Evolutionary conservation across 2,888 invertebrate genomes (phyloP), one percentile per base, ranked within the genome.

Genomic region (Timema cristinae): DNA sequence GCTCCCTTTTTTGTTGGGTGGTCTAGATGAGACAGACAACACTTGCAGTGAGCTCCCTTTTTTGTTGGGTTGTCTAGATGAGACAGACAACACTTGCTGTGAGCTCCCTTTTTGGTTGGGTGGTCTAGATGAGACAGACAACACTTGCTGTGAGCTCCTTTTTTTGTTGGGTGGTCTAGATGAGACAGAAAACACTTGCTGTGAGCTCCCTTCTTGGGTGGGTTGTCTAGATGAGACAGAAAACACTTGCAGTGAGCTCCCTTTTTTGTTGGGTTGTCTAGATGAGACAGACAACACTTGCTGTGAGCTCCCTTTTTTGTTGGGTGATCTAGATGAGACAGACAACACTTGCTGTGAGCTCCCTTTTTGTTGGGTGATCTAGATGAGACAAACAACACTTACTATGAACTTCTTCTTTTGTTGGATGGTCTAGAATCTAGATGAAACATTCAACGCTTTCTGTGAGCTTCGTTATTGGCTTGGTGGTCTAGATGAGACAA

Each of bases 401-500:
- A 2, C 32, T 48, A 48, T 63, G 47, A 48, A 11, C 32, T 63
- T 63, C 47, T 32, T 63, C n/a, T 63, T 16, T 63, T 48, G 47
- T 4, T 11, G 11, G 63, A 32, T 48, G 10, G 32, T 63, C 32
- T 63, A 63, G 13, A 63, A n/a, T n/a, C n/a, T n/a, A n/a, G n/a
- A n/a, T n/a, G n/a, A n/a, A n/a, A n/a, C n/a, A n/a, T 63, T 63
- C 48, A 63, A 63, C 63, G 63, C 63, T 32, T 63, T 63, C 63
- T 48, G 63, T 63, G 47, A 48, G 47, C 32, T 63, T 63, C 32
- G 47, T 63, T 63, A 63, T 63, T 48, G 47, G 52, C 52, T 9
- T 13, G 63, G 63, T 48, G 9, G 63, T 63, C n/a, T 63, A 63
- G 48, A 63, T 10, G 47, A 32, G 32, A 32, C 63, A 48, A 63